A percentile compares a stretch with the other conserved stretches of the same genome.
Conservation (phyloP, 2,797 vertebrate species). For the Macropus fuliginosus region DNA sequence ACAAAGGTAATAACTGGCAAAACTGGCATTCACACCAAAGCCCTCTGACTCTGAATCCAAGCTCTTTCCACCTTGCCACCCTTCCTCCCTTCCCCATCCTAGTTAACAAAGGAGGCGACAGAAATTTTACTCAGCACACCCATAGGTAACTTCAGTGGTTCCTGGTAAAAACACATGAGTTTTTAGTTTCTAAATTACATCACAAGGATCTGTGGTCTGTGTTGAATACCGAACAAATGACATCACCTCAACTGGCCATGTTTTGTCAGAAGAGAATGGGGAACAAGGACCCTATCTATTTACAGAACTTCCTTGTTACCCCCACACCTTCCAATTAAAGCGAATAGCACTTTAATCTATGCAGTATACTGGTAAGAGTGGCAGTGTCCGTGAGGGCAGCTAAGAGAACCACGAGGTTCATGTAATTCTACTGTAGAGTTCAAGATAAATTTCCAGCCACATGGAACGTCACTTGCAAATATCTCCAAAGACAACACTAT, state of each 20-base stretch:
- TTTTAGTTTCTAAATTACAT: neutral
- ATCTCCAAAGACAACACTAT: neutral
- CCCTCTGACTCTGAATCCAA: neutral
- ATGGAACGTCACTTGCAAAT: neutral
- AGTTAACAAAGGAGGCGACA: neutral
- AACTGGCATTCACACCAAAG: neutral
- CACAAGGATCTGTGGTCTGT: neutral
- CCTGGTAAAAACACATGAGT: neutral
- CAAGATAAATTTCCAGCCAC: conserved; percentile 23
- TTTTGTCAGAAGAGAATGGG: neutral
- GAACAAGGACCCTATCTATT: neutral
- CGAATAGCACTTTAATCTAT: neutral
- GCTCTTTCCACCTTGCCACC: neutral
- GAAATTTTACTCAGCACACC: neutral
- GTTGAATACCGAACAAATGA: neutral
- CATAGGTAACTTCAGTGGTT: neutral
- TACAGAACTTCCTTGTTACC: neutral
- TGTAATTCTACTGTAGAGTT: conserved; percentile 56
- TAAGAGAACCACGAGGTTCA: conserved; percentile 68
- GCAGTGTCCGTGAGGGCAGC: conserved; percentile 77
- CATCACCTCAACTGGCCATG: neutral
- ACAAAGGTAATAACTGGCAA: neutral
- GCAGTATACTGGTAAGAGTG: conserved; percentile 76
- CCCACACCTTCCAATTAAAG: neutral
- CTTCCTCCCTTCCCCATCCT: neutral